Conservation (phyloP, 2,113 vertebrate genomes). For the Canis aureus region DNA sequence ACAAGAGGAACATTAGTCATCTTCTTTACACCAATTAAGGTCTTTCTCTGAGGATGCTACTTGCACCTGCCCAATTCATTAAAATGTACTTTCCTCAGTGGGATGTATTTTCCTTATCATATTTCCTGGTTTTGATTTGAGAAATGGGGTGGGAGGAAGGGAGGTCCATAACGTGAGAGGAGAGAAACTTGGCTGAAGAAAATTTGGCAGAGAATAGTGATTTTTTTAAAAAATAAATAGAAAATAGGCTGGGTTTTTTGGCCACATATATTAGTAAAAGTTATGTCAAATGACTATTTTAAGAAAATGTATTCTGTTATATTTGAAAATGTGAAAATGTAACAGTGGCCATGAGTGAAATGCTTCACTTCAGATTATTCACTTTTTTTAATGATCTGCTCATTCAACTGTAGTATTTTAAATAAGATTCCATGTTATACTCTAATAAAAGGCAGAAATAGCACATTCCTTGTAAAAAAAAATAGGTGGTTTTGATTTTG, state of each 20-base stretch:
- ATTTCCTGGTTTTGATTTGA: constrained; percentile 42
- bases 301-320: neutral
- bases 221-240: neutral
- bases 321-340: constrained; percentile 35
- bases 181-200: neutral
- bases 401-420: constrained; percentile 25
- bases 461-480: neutral
- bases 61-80: neutral
- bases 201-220: too few species aligned
- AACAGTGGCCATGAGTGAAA: neutral
- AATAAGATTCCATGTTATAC: constrained; percentile 33
- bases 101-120: neutral
- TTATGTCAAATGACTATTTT: constrained; percentile 40
- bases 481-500: constrained; percentile 23
- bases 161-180: neutral
- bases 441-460: constrained; percentile 42
- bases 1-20: neutral
- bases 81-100: neutral
- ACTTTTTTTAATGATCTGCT: neutral
- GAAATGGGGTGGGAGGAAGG: neutral
- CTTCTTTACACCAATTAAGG: neutral
- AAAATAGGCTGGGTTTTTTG: neutral
- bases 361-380: constrained; percentile 32
- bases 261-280: neutral
- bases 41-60: neutral